Conservation (phyloP, 2,888 invertebrate genomes). For the Amorpha juglandis region DNA sequence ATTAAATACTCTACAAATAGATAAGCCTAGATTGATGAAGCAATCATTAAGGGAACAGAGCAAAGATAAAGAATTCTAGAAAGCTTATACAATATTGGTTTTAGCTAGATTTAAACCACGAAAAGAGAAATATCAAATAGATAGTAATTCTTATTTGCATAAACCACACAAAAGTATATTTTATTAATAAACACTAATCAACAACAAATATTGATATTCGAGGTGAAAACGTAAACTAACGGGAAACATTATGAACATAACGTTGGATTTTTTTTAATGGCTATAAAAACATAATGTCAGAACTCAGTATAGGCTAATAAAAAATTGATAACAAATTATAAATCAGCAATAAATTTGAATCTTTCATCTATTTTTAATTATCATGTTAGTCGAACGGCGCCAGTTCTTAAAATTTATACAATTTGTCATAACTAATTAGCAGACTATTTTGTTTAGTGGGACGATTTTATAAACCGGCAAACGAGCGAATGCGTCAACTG, state of each 20-base stretch:
- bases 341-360: conserved; percentile 17
- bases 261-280: conserved; percentile 6
- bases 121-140: too few species aligned
- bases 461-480: not conserved
- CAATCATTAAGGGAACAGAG: too few species aligned
- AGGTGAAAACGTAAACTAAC: conserved; percentile 15
- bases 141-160: not conserved
- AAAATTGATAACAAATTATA: conserved; percentile 20
- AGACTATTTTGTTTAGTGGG: too few species aligned
- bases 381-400: conserved; percentile 13
- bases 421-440: conserved; percentile 17
- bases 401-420: conserved; percentile 8
- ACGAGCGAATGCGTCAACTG: too few species aligned
- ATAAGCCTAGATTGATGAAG: too few species aligned
- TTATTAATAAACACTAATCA: not conserved
- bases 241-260: conserved; percentile 9
- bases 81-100: too few species aligned
- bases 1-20: too few species aligned
- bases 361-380: conserved; percentile 22
- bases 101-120: too few species aligned
- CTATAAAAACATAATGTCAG: conserved; percentile 17
- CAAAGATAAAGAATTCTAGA: too few species aligned
- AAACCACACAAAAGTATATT: not conserved
- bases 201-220: conserved; percentile 1
- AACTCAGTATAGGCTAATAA: conserved; percentile 2